Evolutionary conservation across 2,113 vertebrate species (phyloP), one percentile per base, ranked within the genome.

Genomic region (Lasiurus borealis): DNA sequence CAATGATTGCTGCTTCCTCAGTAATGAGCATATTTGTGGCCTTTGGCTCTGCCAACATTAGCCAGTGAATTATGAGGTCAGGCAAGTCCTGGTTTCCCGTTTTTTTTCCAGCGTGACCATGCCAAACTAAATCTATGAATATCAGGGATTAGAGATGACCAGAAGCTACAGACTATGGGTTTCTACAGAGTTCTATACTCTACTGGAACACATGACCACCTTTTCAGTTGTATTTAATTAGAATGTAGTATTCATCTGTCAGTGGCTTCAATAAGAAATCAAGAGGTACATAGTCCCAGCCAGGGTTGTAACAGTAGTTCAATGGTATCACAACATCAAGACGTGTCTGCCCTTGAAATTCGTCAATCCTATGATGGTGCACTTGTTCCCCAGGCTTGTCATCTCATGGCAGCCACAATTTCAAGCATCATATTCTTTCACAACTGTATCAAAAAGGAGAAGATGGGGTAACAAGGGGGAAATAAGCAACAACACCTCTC

Each of bases 161-260:
- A 73, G 66, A 71, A 46, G 54, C 81, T 52, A 71, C 6, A 85
- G 62, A n/a, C 13, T 27, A 31, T 23, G 11, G 29, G 21, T 31
- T 92, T 92, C 71, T 82, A 54, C 27, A 57, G 14, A 23, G 31
- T 69, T 77, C 88, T 83, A 6, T 71, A 13, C 8, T 81, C 50
- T 57, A 0, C 3, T 81, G 27, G 68, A 77, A 93, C 52, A 62
- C 1, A 44, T 1, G 3, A 27, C 19, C 36, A 84, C 50, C 27
- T 87, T 90, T 85, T 73, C 52, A 87, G 18, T 57, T 75, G 59
- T 68, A 13, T 68, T 80, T 68, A 68, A 83, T 81, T 68, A 90
- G 85, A 85, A 88, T 48, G 46, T 36, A 82, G 68, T 40, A 90
- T 19, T 34, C 66, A 76, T 66, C n/a, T 75, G 52, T 76, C 77